Base-by-base conservation (phyloP, 2,888 invertebrate species). In the Nomada ferruginata region DNA sequence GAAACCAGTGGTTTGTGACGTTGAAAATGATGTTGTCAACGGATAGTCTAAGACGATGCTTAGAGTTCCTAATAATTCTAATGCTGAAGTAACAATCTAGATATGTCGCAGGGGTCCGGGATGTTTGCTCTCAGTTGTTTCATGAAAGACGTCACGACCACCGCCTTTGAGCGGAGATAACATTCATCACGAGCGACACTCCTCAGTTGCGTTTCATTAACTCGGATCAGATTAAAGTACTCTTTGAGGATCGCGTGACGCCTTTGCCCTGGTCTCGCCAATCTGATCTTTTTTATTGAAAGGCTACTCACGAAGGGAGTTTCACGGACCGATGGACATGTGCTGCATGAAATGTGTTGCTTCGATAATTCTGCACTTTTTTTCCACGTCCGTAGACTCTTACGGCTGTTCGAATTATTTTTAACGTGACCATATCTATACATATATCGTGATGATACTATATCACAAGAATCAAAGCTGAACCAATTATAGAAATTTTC, bases 1-100 rank as follows among this genome's bases (percentile, higher is more conserved):
- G 72, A 9, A 29, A 20, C 11, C 20, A 52, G 52, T 53, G n/a
- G 63, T 47, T 66, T n/a, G 66, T 52, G 68, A 79, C 75, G 64
- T 68, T 70, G 75, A 72, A 83, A 83, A 83, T 72, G 83, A 72
- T 71, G 65, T 79, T 59, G 83, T 79, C 79, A 79, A 83, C 72
- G 64, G 20, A 26, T 18, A 65, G 71, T n/a, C 73, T 73, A 77
- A 83, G 69, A 66, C 69, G 79, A 55, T 66, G 64, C 52, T 47
- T 72, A 66, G 68, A 68, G 26, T 61, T 59, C 36, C 69, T 76
- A 64, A 83, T 83, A 68, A 83, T 69, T 83, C 72, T 52, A 44
- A 72, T 78, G 64, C 71, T 75, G 63, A 69, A 83, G 79, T 69
- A 50, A 83, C 53, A 9, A 53, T 10, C 9, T n/a, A 10, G n/a